Base-by-base conservation (phyloP, 2,888 invertebrate species). In the Sphaeridia pumilis region DNA sequence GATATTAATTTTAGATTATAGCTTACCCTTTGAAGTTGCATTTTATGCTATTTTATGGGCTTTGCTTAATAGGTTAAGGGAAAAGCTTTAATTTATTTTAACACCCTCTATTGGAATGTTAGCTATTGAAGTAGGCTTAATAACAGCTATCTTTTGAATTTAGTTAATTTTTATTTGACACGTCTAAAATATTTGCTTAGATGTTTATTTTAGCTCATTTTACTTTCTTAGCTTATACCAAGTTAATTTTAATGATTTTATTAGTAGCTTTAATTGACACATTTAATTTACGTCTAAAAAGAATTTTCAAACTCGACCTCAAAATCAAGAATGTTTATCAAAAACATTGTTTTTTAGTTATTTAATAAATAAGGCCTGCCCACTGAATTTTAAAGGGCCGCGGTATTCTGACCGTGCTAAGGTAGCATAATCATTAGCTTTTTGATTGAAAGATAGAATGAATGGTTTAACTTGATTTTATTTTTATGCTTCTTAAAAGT, bases 341-440 rank as follows among this genome's bases (percentile, higher is more conserved):
- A 82, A 82, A 82, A 82, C 80, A 81, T 81, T 76, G 76, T 77
- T 76, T 81, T 76, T 76, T 74, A 77, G 60, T 65, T 71, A 72
- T 72, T 76, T 81, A 72, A 75, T 76, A 81, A 73, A 76, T 82
- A 74, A 73, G 71, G 74, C 78, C 82, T 83, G 82, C 81, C 78
- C 82, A 78, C 76, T 83, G 83, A 79, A 68, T 54, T 60, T 67
- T 79, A 72, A 83, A 83, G 78, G 78, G 82, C 82, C 78, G 82
- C 82, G 77, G 80, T 82, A 82, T 76, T 69, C 75, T 82, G 75
- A 82, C 80, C 77, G 81, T 82, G 77, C 81, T 76, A 82, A 82
- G 80, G 81, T 82, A 83, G 80, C 82, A 81, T 80, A 82, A 82
- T 80, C 73, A 80, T 74, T 83, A 78, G 81, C 80, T 77, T 81